Evolutionary conservation across 2,113 vertebrate genomes (phyloP), one percentile per base, ranked within the genome.

Genomic region (Aphyosemion australe): DNA sequence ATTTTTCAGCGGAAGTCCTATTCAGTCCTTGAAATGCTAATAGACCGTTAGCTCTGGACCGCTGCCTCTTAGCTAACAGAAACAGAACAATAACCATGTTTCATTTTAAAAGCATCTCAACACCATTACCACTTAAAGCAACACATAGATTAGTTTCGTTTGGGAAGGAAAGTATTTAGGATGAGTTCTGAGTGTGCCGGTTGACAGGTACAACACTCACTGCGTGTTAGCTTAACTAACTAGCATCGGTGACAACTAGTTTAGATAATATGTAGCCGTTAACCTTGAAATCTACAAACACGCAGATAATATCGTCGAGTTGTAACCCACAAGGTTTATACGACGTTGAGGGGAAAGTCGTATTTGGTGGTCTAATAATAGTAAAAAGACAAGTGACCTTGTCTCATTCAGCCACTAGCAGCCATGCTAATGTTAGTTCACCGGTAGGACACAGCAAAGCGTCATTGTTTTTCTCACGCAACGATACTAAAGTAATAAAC

Each of bases 371-470:
- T 9, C 15, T 56, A 8, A 52, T 62, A 41, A 0, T 0, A 3
- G 4, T 7, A 2, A 0, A 21, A 34, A 53, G 60, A 63, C 37
- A 51, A 57, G 78, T 91, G 90, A 91, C 90, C 90, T 91, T 91
- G 90, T 74, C 72, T 84, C 39, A 67, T 55, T 84, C 76, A 20
- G 4, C 6, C 39, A 34, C 15, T 49, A 58, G 41, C 50, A n/a
- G 10, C 8, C 13, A 9, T 18, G 84, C 72, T 84, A 85, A 49
- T 59, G 12, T 42, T 71, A 71, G 75, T 63, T 15, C 2, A 11
- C 0, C 10, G 16, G 0, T 4, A 58, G 69, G 60, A 41, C 61
- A 4, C 13, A 7, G 2, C 4, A 0, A 1, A 16, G 0, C 12
- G 12, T 6, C 14, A 0, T 1, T 8, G 50, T 63, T 6, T 1